Percentiles rank a stretch among this genome's conserved stretches.
Evolutionary conservation across 1,140 invertebrate species (phyloP).

Genomic region (Drosophila oshimai): DNA sequence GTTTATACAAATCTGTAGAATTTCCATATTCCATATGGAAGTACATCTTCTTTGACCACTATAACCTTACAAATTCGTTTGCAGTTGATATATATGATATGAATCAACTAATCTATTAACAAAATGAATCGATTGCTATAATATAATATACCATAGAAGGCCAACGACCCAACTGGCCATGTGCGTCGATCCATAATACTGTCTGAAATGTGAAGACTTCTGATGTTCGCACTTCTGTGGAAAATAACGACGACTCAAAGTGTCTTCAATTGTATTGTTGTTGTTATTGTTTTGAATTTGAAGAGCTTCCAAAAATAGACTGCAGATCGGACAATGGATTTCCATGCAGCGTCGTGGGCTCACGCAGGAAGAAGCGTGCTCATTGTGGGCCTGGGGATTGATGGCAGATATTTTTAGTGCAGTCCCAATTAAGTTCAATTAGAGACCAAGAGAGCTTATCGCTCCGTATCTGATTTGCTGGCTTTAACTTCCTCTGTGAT

Average conservation of each 20-base stretch:
- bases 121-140: background rate
- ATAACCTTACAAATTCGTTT: too few species aligned
- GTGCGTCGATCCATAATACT: background rate
- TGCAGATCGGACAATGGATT: slow-evolving; percentile 41
- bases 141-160: background rate
- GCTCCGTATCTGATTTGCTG: slow-evolving; percentile 5
- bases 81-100: background rate
- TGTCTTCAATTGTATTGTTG: slow-evolving; percentile 20
- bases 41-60: too few species aligned
- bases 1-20: too few species aligned
- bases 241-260: background rate
- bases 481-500: slow-evolving; percentile 3
- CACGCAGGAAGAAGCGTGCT: slow-evolving; percentile 35
- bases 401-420: slow-evolving; percentile 74
- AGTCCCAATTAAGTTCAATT: slow-evolving; percentile 71
- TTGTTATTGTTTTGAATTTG: slow-evolving; percentile 23
- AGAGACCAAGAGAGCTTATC: slow-evolving; percentile 49
- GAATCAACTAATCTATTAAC: background rate
- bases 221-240: background rate
- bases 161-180: background rate
- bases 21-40: too few species aligned
- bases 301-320: slow-evolving; percentile 36
- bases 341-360: slow-evolving; percentile 5
- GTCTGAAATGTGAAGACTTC: background rate
- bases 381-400: slow-evolving; percentile 30